Evolutionary conservation across 2,113 vertebrate species (phyloP).

Genomic region (Marcusenius ussheri): DNA sequence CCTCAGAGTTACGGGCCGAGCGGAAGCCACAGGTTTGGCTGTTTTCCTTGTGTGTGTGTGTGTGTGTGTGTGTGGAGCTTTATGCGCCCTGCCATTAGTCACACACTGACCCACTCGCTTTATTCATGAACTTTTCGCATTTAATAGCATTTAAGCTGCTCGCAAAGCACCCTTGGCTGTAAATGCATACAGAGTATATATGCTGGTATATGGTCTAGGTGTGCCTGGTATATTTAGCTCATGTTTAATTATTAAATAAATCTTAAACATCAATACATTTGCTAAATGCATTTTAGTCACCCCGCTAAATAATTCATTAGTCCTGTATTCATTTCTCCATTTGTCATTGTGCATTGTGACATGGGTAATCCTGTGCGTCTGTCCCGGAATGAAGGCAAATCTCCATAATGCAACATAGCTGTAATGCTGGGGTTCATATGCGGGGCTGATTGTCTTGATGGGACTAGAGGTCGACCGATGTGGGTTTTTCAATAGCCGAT

Average conservation of each 20-base stretch:
- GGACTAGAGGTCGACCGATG: too few species aligned
- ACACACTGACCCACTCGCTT: neutral
- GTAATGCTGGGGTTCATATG: neutral
- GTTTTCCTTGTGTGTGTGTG: neutral
- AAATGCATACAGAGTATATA: neutral
- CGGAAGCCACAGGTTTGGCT: neutral
- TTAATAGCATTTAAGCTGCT: neutral
- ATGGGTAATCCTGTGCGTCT: neutral
- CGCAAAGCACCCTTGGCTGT: neutral
- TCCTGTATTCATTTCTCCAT: neutral
- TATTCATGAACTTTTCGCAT: neutral
- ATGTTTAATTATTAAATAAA: neutral
- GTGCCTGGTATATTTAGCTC: neutral
- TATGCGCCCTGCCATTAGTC: neutral
- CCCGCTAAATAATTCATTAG: neutral
- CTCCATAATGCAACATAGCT: neutral
- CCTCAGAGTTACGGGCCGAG: neutral
- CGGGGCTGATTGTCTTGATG: neutral
- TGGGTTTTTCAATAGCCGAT: too few species aligned
- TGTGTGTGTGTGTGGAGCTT: neutral
- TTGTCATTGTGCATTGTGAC: neutral
- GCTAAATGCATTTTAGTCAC: neutral
- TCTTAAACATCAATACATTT: neutral
- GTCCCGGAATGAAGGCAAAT: neutral
- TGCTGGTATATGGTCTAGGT: neutral